Percentiles rank a stretch among this genome's conserved stretches.
phyloP scores from a whole-genome alignment of 64 coral and sea anemone species.

The Cladopsammia gracilis region DNA sequence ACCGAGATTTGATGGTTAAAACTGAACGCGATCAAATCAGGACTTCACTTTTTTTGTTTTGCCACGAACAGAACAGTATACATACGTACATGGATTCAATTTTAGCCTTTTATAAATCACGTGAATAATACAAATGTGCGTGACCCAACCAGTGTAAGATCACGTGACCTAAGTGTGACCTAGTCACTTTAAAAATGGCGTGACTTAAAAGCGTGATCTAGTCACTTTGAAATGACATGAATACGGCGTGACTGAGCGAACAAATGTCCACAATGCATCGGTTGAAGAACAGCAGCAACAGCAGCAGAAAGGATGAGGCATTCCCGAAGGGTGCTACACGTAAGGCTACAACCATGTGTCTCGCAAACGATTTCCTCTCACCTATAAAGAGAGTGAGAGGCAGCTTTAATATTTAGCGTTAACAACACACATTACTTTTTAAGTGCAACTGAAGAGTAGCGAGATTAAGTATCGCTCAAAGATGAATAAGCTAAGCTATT shows the following conservation, averaged over 20 bases:
- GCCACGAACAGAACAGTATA: too few relatives aligned
- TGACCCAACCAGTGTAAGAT: too few relatives aligned
- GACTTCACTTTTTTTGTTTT: too few relatives aligned
- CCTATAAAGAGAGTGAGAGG: conserved; percentile 52
- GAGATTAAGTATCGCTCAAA: not conserved
- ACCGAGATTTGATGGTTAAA: too few relatives aligned
- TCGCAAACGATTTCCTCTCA: not conserved
- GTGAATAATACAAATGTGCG: too few relatives aligned
- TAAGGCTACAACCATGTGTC: conserved; percentile 34
- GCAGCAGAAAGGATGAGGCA: not conserved
- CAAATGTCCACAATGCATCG: not conserved
- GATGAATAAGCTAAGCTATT: not conserved
- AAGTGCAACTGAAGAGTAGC: not conserved
- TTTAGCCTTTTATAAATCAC: too few relatives aligned
- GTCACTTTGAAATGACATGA: too few relatives aligned
- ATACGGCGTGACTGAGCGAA: not conserved
- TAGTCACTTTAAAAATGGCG: too few relatives aligned
- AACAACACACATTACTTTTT: not conserved
- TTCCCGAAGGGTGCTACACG: not conserved
- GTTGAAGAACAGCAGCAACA: not conserved
- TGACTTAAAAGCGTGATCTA: too few relatives aligned
- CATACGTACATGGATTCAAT: too few relatives aligned
- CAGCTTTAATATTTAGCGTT: not conserved
- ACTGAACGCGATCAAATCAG: too few relatives aligned
- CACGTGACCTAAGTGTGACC: too few relatives aligned